Evolutionary conservation across 2,888 invertebrate species (phyloP).

Genomic region (Leptinotarsa tumamoca): DNA sequence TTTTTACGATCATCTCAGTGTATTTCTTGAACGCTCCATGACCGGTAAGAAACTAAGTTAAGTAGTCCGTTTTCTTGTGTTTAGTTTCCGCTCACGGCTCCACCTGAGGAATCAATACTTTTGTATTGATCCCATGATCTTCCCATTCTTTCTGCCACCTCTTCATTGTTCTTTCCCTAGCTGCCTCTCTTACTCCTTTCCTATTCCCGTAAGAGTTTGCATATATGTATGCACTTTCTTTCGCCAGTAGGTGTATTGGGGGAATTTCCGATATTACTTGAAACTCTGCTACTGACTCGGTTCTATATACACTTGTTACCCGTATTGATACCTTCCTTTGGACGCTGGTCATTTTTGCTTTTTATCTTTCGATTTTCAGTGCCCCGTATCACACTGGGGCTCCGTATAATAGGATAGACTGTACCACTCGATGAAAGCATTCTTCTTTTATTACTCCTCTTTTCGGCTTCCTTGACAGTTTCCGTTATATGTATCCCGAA

Average conservation of each 20-base stretch:
- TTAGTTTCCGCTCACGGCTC: constrained; percentile 15
- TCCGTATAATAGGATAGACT: constrained; percentile 37
- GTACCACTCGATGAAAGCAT: constrained; percentile 28
- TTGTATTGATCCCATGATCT: not conserved
- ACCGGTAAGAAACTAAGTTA: constrained; percentile 31
- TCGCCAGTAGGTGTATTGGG: not conserved
- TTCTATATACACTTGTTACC: constrained; percentile 36
- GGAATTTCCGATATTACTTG: constrained; percentile 27
- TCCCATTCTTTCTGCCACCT: too few relatives aligned
- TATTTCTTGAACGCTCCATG: constrained; percentile 22
- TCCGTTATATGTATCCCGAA: constrained; percentile 22
- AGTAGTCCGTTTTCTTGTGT: not conserved
- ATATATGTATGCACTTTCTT: not conserved
- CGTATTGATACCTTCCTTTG: constrained; percentile 25
- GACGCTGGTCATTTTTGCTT: not conserved
- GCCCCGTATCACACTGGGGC: constrained; percentile 36
- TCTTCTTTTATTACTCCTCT: constrained; percentile 26
- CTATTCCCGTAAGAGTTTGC: not conserved
- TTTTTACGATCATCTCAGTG: constrained; percentile 30
- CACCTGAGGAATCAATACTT: constrained; percentile 24
- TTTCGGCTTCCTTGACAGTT: constrained; percentile 19
- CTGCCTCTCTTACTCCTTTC: too few relatives aligned
- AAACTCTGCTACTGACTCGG: constrained; percentile 34
- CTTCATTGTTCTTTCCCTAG: too few relatives aligned
- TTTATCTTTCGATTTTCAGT: not conserved